A percentile compares a stretch with the other conserved stretches of the same genome.
phyloP scores from a whole-genome alignment of 2,888 invertebrate genomes.

The Drosophila rellima region DNA sequence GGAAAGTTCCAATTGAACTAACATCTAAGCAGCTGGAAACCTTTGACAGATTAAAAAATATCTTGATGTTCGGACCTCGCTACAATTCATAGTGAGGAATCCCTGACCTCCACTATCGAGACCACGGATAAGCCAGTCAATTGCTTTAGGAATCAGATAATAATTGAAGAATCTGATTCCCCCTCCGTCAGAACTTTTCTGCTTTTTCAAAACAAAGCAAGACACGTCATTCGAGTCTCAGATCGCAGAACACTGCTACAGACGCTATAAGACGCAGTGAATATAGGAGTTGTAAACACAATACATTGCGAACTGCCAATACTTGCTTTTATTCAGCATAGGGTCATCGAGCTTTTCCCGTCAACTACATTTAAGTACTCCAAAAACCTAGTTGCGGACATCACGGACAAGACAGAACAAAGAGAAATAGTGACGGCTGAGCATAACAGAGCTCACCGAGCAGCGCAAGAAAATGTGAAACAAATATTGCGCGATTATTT shows the following conservation, averaged over 20 bases:
- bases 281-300: not conserved
- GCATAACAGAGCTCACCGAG: conserved; percentile 3
- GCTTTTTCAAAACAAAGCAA: conserved; percentile 37
- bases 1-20: not conserved
- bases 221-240: too few relatives aligned
- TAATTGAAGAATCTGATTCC: conserved; percentile 36
- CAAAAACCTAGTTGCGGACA: too few relatives aligned
- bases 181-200: conserved; percentile 19
- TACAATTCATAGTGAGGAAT: too few relatives aligned
- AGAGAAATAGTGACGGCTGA: too few relatives aligned
- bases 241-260: conserved; percentile 1
- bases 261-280: conserved; percentile 2
- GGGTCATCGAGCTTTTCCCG: not conserved
- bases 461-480: conserved; percentile 14
- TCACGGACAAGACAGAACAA: too few relatives aligned
- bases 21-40: not conserved
- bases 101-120: conserved; percentile 45
- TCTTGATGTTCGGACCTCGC: too few relatives aligned
- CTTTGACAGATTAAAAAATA: too few relatives aligned
- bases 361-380: too few relatives aligned
- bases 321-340: conserved; percentile 9
- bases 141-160: conserved; percentile 52
- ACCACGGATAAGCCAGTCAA: conserved; percentile 53
- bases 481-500: conserved; percentile 16
- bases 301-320: conserved; percentile 16